Conservation (phyloP, 2,113 vertebrate species). For the Aythya baeri region DNA sequence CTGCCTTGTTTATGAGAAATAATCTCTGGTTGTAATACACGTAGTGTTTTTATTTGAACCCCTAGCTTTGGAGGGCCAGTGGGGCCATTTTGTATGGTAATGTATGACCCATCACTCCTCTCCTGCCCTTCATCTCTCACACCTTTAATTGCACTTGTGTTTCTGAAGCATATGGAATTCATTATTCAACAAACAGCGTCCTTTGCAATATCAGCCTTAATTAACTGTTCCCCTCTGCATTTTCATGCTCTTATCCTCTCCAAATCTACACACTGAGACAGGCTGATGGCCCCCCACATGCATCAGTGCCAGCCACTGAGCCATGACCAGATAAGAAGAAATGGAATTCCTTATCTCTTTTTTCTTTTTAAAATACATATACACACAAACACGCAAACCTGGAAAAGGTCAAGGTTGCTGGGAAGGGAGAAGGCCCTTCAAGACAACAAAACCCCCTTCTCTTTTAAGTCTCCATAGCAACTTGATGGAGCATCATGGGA, state of each 20-base stretch:
- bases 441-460: slow-evolving; percentile 72
- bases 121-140: slow-evolving; percentile 33
- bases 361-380: not conserved
- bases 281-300: slow-evolving; percentile 52
- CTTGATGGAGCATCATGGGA: slow-evolving; percentile 75
- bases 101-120: not conserved
- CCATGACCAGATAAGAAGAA: slow-evolving; percentile 81
- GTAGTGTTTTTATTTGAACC: not conserved
- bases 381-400: slow-evolving; percentile 26
- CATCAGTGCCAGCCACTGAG: slow-evolving; percentile 69
- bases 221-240: slow-evolving; percentile 75
- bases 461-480: slow-evolving; percentile 79
- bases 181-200: slow-evolving; percentile 79
- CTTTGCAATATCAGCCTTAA: slow-evolving; percentile 78
- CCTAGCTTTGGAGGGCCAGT: not conserved
- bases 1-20: not conserved
- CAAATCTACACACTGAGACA: slow-evolving; percentile 57
- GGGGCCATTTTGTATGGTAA: not conserved
- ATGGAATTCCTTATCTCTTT: slow-evolving; percentile 82
- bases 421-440: slow-evolving; percentile 76
- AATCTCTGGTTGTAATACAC: not conserved
- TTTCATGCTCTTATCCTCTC: slow-evolving; percentile 68
- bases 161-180: slow-evolving; percentile 70
- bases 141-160: slow-evolving; percentile 73
- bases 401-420: slow-evolving; percentile 84